Evolutionary conservation across 2,113 vertebrate species (phyloP).

Genomic region (Lates calcarifer): DNA sequence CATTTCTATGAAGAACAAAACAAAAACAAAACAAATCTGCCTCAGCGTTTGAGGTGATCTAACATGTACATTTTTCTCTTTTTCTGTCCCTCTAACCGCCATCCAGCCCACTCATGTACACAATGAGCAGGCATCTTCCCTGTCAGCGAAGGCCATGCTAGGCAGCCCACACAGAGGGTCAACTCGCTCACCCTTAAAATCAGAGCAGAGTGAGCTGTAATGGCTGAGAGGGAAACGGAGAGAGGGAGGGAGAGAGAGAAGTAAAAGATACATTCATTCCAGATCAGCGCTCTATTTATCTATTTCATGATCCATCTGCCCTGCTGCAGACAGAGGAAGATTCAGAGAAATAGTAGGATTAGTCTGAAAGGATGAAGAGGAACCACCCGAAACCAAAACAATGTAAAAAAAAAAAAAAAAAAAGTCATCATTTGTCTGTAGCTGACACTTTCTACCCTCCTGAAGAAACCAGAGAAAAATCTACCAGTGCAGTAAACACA

Average conservation of each 20-base stretch:
- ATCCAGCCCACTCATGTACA: constrained; percentile 49
- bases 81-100: constrained; percentile 32
- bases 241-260: neutral
- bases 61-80: constrained; percentile 2
- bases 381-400: constrained; percentile 17
- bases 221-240: neutral
- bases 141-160: constrained; percentile 46
- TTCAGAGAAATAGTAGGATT: neutral
- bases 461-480: neutral
- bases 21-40: neutral
- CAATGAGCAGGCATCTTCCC: constrained; percentile 45
- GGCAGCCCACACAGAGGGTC: constrained; percentile 70
- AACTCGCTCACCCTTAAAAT: constrained; percentile 41
- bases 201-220: constrained; percentile 20
- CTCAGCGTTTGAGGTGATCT: neutral
- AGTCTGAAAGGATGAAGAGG: neutral
- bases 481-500: neutral
- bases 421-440: neutral
- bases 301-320: neutral
- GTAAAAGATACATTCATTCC: too few species aligned
- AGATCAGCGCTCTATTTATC: neutral
- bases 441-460: neutral
- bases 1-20: neutral
- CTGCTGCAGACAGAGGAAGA: neutral
- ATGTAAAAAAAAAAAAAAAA: neutral